Evolutionary conservation across 2,797 vertebrate genomes (phyloP).

Genomic region (Acestrorhynchus altus): DNA sequence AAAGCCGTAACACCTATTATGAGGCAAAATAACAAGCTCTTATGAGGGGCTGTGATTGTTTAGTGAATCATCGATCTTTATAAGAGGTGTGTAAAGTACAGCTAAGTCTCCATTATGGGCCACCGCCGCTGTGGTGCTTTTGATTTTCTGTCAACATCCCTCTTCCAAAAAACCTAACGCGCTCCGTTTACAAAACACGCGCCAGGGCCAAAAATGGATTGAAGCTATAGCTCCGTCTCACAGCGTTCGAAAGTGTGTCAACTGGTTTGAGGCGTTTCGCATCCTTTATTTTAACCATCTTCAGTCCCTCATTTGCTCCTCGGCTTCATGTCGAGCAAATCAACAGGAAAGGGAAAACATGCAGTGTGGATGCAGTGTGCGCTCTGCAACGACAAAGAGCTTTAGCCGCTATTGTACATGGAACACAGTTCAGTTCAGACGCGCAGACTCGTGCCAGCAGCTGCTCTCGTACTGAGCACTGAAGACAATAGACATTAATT

Average conservation of each 20-base stretch:
- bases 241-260: slow-evolving; percentile 71
- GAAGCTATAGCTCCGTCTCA: slow-evolving; percentile 74
- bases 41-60: slow-evolving; percentile 82
- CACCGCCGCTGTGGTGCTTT: slow-evolving; percentile 76
- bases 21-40: slow-evolving; percentile 80
- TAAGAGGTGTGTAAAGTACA: slow-evolving; percentile 83
- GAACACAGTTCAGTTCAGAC: slow-evolving; percentile 16
- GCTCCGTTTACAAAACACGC: slow-evolving; percentile 76
- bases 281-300: slow-evolving; percentile 48
- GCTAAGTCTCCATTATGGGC: slow-evolving; percentile 82
- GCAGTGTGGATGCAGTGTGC: neutral
- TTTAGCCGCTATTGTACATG: slow-evolving; percentile 16
- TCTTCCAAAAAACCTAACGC: slow-evolving; percentile 67
- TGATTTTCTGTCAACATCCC: slow-evolving; percentile 84
- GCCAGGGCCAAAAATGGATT: slow-evolving; percentile 76
- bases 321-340: slow-evolving; percentile 29
- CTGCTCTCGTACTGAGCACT: slow-evolving; percentile 15
- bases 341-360: slow-evolving; percentile 20
- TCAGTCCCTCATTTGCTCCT: slow-evolving; percentile 28
- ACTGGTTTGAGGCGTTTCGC: slow-evolving; percentile 67
- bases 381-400: slow-evolving; percentile 7
- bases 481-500: slow-evolving; percentile 43
- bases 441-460: slow-evolving; percentile 10
- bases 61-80: slow-evolving; percentile 81
- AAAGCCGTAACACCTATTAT: slow-evolving; percentile 79